Evolutionary conservation across 2,113 vertebrate genomes (phyloP).

Genomic region (Protobothrops flavoviridis): DNA sequence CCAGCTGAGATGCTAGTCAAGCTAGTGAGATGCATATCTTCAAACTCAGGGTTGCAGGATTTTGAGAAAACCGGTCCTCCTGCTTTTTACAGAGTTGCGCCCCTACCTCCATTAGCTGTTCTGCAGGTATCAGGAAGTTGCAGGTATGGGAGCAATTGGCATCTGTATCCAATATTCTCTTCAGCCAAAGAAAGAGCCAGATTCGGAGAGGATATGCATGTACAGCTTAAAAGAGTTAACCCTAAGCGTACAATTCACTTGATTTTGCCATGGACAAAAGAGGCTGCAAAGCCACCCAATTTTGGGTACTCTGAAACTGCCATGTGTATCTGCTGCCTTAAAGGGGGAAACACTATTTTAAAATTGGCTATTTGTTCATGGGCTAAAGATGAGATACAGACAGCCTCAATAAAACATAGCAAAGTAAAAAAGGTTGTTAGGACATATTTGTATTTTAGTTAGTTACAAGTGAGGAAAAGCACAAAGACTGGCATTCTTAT

Average conservation of each 20-base stretch:
- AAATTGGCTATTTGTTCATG: neutral
- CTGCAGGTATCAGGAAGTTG: neutral
- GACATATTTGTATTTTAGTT: neutral
- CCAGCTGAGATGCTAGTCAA: neutral
- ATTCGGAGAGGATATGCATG: neutral
- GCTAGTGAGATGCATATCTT: neutral
- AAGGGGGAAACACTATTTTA: neutral
- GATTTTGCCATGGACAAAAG: neutral
- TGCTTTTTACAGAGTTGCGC: neutral
- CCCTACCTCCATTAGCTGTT: neutral
- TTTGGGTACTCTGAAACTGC: neutral
- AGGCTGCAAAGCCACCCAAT: neutral
- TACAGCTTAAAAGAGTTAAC: neutral
- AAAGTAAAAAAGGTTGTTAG: neutral
- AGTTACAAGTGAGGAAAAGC: neutral
- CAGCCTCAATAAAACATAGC: neutral
- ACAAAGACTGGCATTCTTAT: neutral
- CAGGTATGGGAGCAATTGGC: neutral
- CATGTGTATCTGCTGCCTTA: neutral
- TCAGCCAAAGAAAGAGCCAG: neutral
- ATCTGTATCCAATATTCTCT: neutral
- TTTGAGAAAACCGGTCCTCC: neutral
- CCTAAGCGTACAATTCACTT: neutral
- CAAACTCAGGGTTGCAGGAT: neutral
- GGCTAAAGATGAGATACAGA: neutral